A percentile compares a stretch with the other conserved stretches of the same genome.
phyloP scores from a whole-genome alignment of 2,797 vertebrate species.

The Scarus forsteni region DNA sequence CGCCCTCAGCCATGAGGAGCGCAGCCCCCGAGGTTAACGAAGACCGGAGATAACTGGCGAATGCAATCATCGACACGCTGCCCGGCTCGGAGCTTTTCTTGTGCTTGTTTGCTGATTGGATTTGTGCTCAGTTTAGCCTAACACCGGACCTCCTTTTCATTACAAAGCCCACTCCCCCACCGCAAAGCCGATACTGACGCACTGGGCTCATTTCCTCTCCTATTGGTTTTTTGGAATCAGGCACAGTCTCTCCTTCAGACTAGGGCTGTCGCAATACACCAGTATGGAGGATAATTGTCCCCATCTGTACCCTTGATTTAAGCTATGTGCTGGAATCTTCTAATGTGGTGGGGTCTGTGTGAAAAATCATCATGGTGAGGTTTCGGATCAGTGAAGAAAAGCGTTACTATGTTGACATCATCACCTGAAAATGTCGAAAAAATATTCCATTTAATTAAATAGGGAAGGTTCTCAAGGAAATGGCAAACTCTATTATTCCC shows the following conservation, averaged over 20 bases:
- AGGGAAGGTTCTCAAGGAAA: too few relatives aligned
- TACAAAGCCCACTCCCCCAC: constrained; percentile 53
- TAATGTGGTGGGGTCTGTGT: too few relatives aligned
- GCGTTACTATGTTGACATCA: too few relatives aligned
- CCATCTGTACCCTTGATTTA: too few relatives aligned
- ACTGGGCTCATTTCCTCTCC: constrained; percentile 75
- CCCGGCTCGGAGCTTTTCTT: constrained; percentile 56
- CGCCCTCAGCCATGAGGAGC: constrained; percentile 63
- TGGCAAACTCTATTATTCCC: too few relatives aligned
- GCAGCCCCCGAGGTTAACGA: constrained; percentile 68
- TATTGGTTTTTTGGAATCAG: constrained; percentile 60
- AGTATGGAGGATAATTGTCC: too few relatives aligned
- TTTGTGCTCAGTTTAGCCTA: constrained; percentile 81
- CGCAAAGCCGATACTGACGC: constrained; percentile 53
- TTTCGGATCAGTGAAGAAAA: too few relatives aligned
- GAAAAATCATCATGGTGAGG: too few relatives aligned
- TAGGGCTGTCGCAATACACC: too few relatives aligned
- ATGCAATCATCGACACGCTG: constrained; percentile 69
- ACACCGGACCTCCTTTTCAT: constrained; percentile 70
- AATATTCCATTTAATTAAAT: too few relatives aligned
- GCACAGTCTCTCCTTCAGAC: constrained; percentile 52
- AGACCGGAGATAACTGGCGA: constrained; percentile 77
- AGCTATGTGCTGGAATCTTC: too few relatives aligned
- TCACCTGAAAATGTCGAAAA: too few relatives aligned
- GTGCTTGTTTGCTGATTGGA: constrained; percentile 79